Percentiles rank a stretch among this genome's conserved stretches.
Evolutionary conservation across 2,888 invertebrate genomes (phyloP).

Genomic region (Galerucella calmariensis): DNA sequence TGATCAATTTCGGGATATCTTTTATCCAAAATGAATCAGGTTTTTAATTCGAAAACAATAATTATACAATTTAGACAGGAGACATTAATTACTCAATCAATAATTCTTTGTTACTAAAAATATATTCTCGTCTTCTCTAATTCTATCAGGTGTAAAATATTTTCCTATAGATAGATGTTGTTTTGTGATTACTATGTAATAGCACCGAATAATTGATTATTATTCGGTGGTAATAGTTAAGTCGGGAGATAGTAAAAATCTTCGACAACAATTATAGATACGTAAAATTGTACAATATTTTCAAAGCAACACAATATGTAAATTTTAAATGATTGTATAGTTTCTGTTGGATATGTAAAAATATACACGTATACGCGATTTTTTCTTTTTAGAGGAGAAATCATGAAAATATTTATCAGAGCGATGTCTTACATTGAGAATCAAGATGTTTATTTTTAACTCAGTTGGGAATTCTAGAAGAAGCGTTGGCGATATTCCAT

Average conservation of each 20-base stretch:
- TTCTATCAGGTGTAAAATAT: constrained; percentile 60
- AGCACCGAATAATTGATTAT: too few species aligned
- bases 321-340: constrained; percentile 53
- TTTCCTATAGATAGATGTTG: constrained; percentile 61
- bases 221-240: constrained; percentile 43
- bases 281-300: constrained; percentile 66
- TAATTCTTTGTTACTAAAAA: constrained; percentile 25
- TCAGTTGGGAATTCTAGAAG: neutral
- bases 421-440: constrained; percentile 19
- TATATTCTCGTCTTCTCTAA: constrained; percentile 48
- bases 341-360: constrained; percentile 58
- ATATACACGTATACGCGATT: constrained; percentile 59
- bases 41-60: neutral
- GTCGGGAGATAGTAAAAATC: constrained; percentile 48
- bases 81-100: constrained; percentile 18
- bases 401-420: constrained; percentile 37
- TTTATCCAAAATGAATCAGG: too few species aligned
- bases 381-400: constrained; percentile 41
- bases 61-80: constrained; percentile 13
- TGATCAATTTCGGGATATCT: too few species aligned
- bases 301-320: constrained; percentile 55
- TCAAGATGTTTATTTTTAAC: constrained; percentile 29
- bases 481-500: too few species aligned
- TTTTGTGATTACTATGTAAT: constrained; percentile 58
- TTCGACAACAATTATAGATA: constrained; percentile 61